Base-by-base conservation (phyloP, 2,888 invertebrate genomes). In the Morpho achilles region DNA sequence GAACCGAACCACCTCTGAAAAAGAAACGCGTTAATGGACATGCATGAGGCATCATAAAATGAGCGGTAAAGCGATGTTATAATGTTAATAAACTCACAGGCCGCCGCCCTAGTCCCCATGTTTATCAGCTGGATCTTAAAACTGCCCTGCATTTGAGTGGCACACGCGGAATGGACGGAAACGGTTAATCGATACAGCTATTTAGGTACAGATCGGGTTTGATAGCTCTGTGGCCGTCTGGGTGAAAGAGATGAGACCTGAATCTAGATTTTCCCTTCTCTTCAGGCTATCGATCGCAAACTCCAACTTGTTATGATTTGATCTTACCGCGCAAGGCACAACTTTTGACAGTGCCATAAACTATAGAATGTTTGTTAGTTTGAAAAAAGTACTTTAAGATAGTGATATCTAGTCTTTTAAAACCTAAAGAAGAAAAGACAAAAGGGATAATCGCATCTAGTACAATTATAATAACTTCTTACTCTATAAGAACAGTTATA, bases 91-190 rank as follows among this genome's bases (percentile, higher is more conserved):
- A 66, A 74, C 96, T 96, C 93, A 97, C 97, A 97, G 84, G 97
- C 96, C 82, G 97, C 97, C 82, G 96, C 96, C 92, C 96, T 94
- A 73, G 97, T 97, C 87, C 97, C 97, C 97, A 97, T 97, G 89
- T 94, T 95, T 88, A 93, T 93, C 75, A 93, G 92, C 81, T 93
- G 93, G 75, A 93, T 93, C 91, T 91, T 93, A 87, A 93, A 93
- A 84, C 93, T 93, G 86, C 93, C 93, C 87, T 93, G 93, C 93
- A 93, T 93, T 85, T 77, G 80, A 77, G 73, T 77, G 74, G 73
- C 75, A 68, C 75, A 69, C 75, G 71, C 73, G 69, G 75, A 71
- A 73, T 72, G 72, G 66, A 65, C 66, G 68, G 68, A 66, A 69
- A 74, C 74, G 64, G 67, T 65, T 68, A 84, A 88, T 87, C 87